A percentile compares a stretch with the other conserved stretches of the same genome.
These are phyloP conservation scores for Lipotes vexillifer DNA, from an alignment of 2,113 vertebrate species.

Conservation along the genomic window DNA sequence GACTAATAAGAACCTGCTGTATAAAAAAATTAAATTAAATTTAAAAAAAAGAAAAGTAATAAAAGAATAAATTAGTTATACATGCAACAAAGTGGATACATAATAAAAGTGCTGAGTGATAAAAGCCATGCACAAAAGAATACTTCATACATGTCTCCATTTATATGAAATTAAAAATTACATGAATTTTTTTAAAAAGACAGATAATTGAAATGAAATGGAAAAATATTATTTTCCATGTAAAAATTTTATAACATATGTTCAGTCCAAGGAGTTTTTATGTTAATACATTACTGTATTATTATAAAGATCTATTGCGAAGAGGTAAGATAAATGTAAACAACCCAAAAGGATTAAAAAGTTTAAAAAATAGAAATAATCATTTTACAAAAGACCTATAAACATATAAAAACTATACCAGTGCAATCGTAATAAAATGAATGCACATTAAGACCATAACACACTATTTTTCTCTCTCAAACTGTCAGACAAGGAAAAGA, in stretches of 20 bases:
- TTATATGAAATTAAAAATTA: no score
- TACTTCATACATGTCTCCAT: background rate
- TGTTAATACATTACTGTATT: background rate
- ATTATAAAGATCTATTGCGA: background rate
- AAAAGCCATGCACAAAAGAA: background rate
- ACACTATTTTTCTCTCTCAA: background rate
- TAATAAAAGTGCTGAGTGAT: background rate
- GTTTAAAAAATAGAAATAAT: background rate
- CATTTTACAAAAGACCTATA: background rate
- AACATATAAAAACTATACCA: background rate
- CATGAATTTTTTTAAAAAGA: background rate
- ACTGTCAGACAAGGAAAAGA: background rate
- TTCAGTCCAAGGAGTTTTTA: background rate
- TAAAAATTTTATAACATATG: background rate
- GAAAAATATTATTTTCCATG: background rate
- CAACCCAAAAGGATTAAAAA: background rate
- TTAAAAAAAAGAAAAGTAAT: background rate
- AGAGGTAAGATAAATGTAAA: background rate
- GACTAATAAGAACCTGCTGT: no score
- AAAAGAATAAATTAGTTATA: background rate
- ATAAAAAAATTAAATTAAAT: no score
- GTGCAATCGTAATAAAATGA: background rate
- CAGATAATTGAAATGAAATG: background rate
- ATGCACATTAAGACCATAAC: background rate
- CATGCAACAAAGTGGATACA: background rate